These are phyloP conservation scores for Amblyteles armatorius DNA, from an alignment of 2,888 invertebrate genomes.

Conservation along the genomic window DNA sequence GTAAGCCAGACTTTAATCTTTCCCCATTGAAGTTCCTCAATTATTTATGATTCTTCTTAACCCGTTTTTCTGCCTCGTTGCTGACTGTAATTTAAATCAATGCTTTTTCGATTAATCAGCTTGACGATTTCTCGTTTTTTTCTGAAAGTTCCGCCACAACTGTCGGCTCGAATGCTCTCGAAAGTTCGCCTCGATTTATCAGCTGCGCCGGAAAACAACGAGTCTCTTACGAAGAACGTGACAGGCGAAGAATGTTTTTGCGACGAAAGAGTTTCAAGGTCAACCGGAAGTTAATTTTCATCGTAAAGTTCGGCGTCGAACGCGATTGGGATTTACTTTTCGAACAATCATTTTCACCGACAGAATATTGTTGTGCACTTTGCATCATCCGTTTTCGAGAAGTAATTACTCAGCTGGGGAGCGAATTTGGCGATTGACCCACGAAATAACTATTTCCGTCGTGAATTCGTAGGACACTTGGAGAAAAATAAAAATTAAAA, in stretches of 20 bases:
- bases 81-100: neutral
- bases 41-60: neutral
- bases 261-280: neutral
- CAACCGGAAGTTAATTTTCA: neutral
- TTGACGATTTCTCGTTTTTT: neutral
- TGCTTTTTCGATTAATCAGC: neutral
- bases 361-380: neutral
- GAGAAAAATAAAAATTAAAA: constrained; percentile 15
- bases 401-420: neutral
- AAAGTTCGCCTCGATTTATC: neutral
- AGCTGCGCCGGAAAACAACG: neutral
- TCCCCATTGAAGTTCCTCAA: constrained; percentile 12
- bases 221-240: neutral
- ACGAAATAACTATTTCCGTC: constrained; percentile 8
- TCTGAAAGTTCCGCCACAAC: neutral
- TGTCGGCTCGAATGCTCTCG: neutral
- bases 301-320: neutral
- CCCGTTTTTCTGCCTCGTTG: neutral
- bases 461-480: constrained; percentile 24
- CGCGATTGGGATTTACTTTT: neutral
- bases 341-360: neutral
- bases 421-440: neutral
- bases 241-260: constrained; percentile 1
- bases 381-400: neutral
- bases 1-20: constrained; percentile 57